A percentile compares a stretch with the other conserved stretches of the same genome.
Conservation (phyloP, 2,113 vertebrate genomes). For the Clarias macrocephalus region DNA sequence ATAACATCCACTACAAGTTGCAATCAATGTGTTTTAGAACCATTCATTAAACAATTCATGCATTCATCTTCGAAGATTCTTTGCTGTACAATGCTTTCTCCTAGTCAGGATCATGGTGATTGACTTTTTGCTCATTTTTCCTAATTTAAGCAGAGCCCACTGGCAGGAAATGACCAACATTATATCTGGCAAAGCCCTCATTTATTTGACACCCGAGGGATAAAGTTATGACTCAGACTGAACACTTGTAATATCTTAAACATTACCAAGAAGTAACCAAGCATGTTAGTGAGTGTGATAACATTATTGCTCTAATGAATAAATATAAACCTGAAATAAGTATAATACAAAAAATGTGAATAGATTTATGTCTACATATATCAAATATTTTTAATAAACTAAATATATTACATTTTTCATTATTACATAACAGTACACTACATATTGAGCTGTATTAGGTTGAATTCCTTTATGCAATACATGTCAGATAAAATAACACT, state of each 20-base stretch:
- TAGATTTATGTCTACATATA: background rate
- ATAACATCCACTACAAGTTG: background rate
- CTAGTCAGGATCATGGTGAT: background rate
- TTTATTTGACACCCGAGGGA: background rate
- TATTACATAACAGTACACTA: background rate
- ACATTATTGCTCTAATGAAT: background rate
- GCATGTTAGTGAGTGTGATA: background rate
- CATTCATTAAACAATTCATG: background rate
- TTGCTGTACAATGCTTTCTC: background rate
- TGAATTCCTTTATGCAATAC: background rate
- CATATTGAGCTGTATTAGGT: background rate
- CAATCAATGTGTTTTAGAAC: background rate
- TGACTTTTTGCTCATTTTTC: background rate
- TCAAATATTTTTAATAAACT: background rate
- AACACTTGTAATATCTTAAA: background rate
- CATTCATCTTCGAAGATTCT: background rate
- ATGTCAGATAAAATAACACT: background rate
- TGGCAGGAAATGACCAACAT: background rate
- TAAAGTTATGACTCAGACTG: background rate
- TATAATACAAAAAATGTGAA: background rate
- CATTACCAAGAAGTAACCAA: background rate
- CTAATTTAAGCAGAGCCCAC: background rate
- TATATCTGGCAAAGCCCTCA: background rate
- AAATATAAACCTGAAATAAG: background rate
- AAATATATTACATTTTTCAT: background rate